phyloP scores from a whole-genome alignment of 2,113 vertebrate species.

The Ammodramus savannarum region DNA sequence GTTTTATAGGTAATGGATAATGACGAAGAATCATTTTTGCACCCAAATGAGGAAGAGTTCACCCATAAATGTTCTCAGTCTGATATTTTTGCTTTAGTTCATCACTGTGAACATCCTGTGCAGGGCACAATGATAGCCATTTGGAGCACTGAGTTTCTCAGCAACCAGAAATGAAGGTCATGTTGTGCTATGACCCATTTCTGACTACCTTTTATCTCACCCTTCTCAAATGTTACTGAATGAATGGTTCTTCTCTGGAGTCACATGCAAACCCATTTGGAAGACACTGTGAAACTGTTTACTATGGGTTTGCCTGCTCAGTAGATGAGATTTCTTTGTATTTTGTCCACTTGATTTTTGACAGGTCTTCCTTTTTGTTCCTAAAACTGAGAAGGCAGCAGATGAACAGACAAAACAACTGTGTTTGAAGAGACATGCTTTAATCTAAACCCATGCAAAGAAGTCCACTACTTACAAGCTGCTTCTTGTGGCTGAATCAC shows the following conservation, averaged over 20 bases:
- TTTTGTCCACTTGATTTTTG: background rate
- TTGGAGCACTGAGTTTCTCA: background rate
- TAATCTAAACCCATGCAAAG: background rate
- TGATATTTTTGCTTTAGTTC: background rate
- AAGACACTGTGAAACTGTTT: background rate
- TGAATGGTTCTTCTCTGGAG: background rate
- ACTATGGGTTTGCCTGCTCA: background rate
- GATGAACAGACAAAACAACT: background rate
- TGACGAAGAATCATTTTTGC: background rate
- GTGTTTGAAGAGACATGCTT: background rate
- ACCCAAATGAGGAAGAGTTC: background rate
- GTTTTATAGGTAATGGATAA: background rate
- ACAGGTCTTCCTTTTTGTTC: background rate
- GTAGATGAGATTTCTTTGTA: background rate
- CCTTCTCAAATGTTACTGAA: background rate
- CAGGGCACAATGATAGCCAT: background rate
- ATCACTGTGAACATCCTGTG: background rate
- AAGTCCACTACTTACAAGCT: background rate
- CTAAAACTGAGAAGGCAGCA: background rate
- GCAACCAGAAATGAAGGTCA: background rate
- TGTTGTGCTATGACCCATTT: background rate
- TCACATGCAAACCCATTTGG: background rate
- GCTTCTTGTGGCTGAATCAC: background rate
- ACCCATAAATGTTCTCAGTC: background rate
- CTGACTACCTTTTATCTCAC: background rate